These are phyloP conservation scores for Calidris pugnax DNA, from an alignment of 2,113 vertebrate species.

Conservation along the genomic window DNA sequence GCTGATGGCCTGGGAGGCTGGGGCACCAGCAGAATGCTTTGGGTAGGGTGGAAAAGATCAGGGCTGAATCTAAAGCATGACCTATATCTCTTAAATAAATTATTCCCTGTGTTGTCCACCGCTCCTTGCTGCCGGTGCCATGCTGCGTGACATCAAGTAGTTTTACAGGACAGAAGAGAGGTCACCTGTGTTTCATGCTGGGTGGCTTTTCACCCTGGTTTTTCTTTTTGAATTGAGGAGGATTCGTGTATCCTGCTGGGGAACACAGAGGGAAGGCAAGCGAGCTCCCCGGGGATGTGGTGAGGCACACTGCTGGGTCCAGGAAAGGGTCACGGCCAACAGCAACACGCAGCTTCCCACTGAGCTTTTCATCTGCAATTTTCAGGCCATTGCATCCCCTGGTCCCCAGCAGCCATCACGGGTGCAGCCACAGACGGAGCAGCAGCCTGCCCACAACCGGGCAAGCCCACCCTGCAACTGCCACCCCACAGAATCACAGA, in stretches of 20 bases:
- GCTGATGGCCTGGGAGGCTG: background rate
- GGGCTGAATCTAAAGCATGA: background rate
- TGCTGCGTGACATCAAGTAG: background rate
- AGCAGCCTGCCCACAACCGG: background rate
- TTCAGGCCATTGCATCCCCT: background rate
- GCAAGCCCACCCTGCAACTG: background rate
- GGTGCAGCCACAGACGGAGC: background rate
- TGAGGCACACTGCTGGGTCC: accelerated
- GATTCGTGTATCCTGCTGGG: accelerated
- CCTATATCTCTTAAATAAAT: background rate
- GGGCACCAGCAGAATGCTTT: background rate
- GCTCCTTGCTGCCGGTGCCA: background rate
- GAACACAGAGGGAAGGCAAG: background rate
- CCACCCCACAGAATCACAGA: background rate
- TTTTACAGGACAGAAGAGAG: background rate
- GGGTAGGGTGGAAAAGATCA: background rate
- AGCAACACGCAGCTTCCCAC: background rate
- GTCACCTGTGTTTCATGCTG: background rate
- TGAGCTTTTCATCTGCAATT: background rate
- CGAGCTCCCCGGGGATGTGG: background rate
- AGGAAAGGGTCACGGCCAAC: background rate
- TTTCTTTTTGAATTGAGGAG: background rate
- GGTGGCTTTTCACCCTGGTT: background rate
- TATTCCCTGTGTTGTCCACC: background rate
- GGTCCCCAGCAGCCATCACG: accelerated